phyloP scores from a whole-genome alignment of 2,113 vertebrate species.

The Crotophaga sulcirostris region DNA sequence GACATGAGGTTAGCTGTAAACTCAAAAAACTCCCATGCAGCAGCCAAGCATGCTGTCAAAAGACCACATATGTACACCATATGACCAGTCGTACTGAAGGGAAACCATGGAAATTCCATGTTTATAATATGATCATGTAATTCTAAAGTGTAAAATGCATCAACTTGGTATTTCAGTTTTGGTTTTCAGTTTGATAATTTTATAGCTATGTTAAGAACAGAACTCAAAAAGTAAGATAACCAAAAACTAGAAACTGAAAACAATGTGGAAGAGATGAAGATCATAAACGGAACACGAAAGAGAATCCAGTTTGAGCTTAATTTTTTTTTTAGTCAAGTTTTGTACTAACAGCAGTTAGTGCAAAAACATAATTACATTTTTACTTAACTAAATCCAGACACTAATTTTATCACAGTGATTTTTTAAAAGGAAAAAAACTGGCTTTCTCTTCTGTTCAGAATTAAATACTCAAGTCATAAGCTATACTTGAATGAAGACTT shows the following conservation, averaged over 20 bases:
- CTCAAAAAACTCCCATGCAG: background rate
- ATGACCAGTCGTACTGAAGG: conserved; percentile 15
- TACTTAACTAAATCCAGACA: background rate
- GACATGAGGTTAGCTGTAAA: background rate
- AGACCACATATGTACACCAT: conserved; percentile 61
- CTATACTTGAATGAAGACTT: background rate
- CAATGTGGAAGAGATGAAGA: background rate
- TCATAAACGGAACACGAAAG: background rate
- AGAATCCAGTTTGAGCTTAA: background rate
- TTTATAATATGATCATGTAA: background rate
- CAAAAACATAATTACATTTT: background rate
- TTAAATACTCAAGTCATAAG: background rate
- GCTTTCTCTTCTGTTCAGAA: background rate
- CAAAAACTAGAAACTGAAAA: background rate
- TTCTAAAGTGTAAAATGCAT: conserved; percentile 19
- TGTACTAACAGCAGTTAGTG: background rate
- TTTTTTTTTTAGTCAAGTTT: background rate
- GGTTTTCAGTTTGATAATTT: background rate
- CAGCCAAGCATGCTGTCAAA: background rate
- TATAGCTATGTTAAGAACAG: background rate
- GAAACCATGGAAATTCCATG: conserved; percentile 16
- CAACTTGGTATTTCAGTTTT: background rate
- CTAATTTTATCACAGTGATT: background rate
- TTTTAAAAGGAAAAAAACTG: background rate
- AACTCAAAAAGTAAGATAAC: background rate